phyloP scores from a whole-genome alignment of 2,113 vertebrate genomes.

The Recurvirostra avosetta region DNA sequence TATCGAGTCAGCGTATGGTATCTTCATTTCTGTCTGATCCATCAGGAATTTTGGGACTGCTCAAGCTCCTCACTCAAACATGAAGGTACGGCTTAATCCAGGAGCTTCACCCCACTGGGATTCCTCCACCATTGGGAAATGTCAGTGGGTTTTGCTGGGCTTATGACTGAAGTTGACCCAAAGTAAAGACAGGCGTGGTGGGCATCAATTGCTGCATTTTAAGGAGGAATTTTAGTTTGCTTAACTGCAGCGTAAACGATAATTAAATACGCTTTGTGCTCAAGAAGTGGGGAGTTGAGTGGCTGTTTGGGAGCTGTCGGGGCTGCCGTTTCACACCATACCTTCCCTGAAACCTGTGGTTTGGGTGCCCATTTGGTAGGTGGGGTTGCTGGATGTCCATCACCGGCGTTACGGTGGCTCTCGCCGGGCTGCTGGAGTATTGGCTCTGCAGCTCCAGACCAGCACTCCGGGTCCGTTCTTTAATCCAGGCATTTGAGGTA shows the following conservation, averaged over 20 bases:
- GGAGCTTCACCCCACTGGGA: fast-evolving
- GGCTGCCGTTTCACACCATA: neutral
- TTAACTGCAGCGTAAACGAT: fast-evolving
- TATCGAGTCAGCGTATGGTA: neutral
- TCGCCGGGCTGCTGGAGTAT: fast-evolving
- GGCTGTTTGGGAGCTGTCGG: neutral
- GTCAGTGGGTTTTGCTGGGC: neutral
- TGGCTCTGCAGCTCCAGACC: neutral
- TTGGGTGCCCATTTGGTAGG: neutral
- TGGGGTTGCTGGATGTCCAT: neutral
- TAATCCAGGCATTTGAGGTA: neutral
- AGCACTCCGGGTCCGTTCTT: neutral
- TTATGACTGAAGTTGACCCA: neutral
- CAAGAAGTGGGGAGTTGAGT: neutral
- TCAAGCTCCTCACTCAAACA: neutral
- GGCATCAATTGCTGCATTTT: neutral
- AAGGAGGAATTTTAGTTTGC: neutral
- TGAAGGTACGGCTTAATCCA: neutral
- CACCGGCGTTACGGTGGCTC: neutral
- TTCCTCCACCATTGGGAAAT: neutral
- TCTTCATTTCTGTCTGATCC: neutral
- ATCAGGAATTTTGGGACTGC: neutral
- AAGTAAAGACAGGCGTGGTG: neutral
- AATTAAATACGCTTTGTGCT: neutral
- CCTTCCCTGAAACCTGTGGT: fast-evolving